phyloP scores from a whole-genome alignment of 1,140 invertebrate genomes.

The Hylaeus volcanicus region DNA sequence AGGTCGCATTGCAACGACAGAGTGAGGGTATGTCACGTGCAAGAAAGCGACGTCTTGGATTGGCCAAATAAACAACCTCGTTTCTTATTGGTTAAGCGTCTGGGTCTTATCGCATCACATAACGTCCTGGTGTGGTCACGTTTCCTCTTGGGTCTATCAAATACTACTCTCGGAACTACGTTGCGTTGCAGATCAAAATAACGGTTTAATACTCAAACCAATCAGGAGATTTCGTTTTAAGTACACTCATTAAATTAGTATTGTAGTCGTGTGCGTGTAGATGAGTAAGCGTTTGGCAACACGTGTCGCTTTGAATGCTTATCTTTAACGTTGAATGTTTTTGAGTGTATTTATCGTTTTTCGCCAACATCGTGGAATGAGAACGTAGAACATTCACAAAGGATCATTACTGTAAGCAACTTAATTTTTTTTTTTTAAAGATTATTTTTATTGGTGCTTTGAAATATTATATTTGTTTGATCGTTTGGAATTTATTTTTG shows the following conservation, averaged over 20 bases:
- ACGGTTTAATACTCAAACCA: too few relatives aligned
- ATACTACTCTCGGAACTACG: slow-evolving; percentile 12
- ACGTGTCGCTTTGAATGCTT: too few relatives aligned
- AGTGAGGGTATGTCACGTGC: too few relatives aligned
- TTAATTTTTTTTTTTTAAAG: too few relatives aligned
- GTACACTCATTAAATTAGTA: background rate
- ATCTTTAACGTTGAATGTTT: too few relatives aligned
- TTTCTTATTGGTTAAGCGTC: background rate
- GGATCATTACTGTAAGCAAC: too few relatives aligned
- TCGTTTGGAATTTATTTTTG: too few relatives aligned
- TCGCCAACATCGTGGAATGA: too few relatives aligned
- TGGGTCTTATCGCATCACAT: slow-evolving; percentile 17
- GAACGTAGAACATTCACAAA: too few relatives aligned
- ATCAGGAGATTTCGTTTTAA: background rate
- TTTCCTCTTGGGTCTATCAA: background rate
- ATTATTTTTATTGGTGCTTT: too few relatives aligned
- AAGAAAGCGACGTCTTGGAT: background rate
- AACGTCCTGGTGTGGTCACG: slow-evolving; percentile 6
- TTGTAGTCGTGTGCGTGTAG: background rate
- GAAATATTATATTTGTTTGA: too few relatives aligned
- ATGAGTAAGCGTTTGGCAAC: background rate
- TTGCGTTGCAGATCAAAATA: background rate
- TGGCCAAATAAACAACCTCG: background rate
- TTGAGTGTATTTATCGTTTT: too few relatives aligned
- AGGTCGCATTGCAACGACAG: background rate